Percentiles rank a stretch among this genome's conserved stretches.
phyloP scores from a whole-genome alignment of 2,888 invertebrate species.

The Parnassius glacialis region DNA sequence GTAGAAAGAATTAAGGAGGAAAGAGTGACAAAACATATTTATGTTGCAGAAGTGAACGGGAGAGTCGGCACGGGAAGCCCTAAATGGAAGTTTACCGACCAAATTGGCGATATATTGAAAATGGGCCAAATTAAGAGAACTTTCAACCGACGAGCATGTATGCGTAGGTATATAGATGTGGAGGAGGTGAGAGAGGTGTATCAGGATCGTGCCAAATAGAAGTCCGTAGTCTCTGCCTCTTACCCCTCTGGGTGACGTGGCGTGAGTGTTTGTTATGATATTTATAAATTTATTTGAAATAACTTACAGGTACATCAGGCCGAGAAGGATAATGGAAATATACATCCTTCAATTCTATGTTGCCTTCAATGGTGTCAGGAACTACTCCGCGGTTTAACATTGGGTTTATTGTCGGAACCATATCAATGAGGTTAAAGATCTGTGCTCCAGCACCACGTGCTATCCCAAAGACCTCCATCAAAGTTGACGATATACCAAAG shows the following conservation, averaged over 20 bases:
- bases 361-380: conserved; percentile 81
- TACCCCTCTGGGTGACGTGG: too few relatives aligned
- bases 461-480: conserved; percentile 89
- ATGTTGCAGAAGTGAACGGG: too few relatives aligned
- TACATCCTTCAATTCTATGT: conserved; percentile 86
- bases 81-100: not conserved
- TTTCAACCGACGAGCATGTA: too few relatives aligned
- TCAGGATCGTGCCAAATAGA: too few relatives aligned
- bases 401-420: conserved; percentile 87
- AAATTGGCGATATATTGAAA: too few relatives aligned
- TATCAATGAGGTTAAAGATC: conserved; percentile 89
- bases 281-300: not conserved
- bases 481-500: conserved; percentile 91
- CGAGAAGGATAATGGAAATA: conserved; percentile 91
- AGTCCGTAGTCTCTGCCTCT: too few relatives aligned
- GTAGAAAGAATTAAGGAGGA: too few relatives aligned
- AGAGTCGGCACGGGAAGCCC: not conserved
- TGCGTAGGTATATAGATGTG: too few relatives aligned
- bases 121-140: too few relatives aligned
- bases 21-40: too few relatives aligned
- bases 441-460: conserved; percentile 90
- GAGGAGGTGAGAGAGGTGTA: too few relatives aligned
- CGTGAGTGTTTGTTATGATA: not conserved
- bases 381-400: conserved; percentile 82
- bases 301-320: conserved; percentile 84